Conservation (phyloP, 2,113 vertebrate genomes). For the Archilochus colubris region DNA sequence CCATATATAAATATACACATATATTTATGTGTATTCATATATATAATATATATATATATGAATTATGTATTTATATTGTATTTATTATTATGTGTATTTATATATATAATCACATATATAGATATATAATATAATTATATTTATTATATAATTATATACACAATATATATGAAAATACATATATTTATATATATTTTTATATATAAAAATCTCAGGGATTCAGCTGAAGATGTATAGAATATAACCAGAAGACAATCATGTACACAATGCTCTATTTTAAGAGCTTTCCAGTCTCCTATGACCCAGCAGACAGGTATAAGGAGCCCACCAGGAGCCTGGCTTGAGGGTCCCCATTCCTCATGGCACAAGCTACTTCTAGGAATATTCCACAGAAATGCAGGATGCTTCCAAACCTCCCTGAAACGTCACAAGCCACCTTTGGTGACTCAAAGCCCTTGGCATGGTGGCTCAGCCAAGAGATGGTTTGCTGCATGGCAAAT, state of each 20-base stretch:
- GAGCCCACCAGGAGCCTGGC: not conserved
- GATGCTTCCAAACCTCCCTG: not conserved
- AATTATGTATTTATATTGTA: too few species aligned
- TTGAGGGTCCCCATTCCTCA: accelerated
- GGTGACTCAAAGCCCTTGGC: not conserved
- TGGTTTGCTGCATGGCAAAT: not conserved
- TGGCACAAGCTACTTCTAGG: not conserved
- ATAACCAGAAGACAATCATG: not conserved
- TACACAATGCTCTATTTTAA: not conserved
- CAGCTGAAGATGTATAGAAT: not conserved
- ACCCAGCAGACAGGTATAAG: not conserved
- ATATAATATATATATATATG: too few species aligned
- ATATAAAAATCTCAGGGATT: not conserved
- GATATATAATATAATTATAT: too few species aligned
- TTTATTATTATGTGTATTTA: too few species aligned
- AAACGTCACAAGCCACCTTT: not conserved
- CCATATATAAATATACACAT: too few species aligned
- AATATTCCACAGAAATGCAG: not conserved
- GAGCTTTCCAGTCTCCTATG: not conserved
- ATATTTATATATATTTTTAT: too few species aligned
- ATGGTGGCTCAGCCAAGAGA: not conserved
- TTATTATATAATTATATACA: too few species aligned
- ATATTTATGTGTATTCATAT: too few species aligned
- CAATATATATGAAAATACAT: too few species aligned
- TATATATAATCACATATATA: too few species aligned